Conservation (phyloP, 2,888 invertebrate species). For the Pseudoips prasinana region DNA sequence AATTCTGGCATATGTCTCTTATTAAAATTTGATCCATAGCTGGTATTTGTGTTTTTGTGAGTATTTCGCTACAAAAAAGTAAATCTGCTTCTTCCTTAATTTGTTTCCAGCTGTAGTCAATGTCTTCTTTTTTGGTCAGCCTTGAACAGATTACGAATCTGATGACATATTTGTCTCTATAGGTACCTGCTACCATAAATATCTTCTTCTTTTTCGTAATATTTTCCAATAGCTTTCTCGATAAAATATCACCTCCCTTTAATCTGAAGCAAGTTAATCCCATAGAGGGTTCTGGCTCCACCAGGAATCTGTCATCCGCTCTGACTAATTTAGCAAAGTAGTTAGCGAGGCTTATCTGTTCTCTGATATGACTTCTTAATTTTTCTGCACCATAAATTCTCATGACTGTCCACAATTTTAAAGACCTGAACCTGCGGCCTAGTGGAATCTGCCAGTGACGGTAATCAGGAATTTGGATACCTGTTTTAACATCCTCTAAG, state of each 20-base stretch:
- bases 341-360: slow-evolving; percentile 88
- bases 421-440: slow-evolving; percentile 92
- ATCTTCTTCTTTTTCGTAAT: slow-evolving; percentile 89
- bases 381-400: slow-evolving; percentile 91
- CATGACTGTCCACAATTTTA: slow-evolving; percentile 97
- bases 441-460: slow-evolving; percentile 94
- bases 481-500: slow-evolving; percentile 83
- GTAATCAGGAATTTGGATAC: slow-evolving; percentile 82
- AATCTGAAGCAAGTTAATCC: slow-evolving; percentile 95
- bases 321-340: slow-evolving; percentile 88
- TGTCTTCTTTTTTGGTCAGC: slow-evolving; percentile 85
- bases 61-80: slow-evolving; percentile 44
- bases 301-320: slow-evolving; percentile 89
- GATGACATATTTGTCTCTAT: slow-evolving; percentile 85
- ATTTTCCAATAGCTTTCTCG: slow-evolving; percentile 86
- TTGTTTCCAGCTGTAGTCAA: slow-evolving; percentile 87
- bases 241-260: slow-evolving; percentile 86
- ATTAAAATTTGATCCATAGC: too few species aligned
- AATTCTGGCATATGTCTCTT: too few species aligned
- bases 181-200: slow-evolving; percentile 90
- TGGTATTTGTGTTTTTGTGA: too few species aligned
- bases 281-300: slow-evolving; percentile 87
- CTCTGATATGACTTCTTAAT: slow-evolving; percentile 88
- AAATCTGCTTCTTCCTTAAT: slow-evolving; percentile 82
- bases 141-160: slow-evolving; percentile 92